Conservation (phyloP, 2,797 vertebrate species). For the Pterois miles region DNA sequence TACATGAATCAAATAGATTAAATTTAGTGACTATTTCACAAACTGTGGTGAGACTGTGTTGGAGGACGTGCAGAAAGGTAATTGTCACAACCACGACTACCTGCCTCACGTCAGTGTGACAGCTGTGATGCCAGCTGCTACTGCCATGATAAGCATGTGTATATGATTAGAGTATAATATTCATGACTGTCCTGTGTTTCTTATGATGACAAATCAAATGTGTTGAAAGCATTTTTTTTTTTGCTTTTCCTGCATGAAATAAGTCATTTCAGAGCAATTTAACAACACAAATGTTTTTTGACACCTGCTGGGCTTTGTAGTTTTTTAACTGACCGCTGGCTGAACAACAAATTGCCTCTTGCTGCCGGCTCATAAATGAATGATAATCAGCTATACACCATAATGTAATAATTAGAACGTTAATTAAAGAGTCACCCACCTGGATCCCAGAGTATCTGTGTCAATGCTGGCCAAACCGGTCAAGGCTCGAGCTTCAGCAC, state of each 20-base stretch:
- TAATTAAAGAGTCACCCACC: background rate
- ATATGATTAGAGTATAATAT: background rate
- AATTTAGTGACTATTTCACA: too few relatives aligned
- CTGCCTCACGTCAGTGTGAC: background rate
- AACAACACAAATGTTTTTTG: background rate
- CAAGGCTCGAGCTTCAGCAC: background rate
- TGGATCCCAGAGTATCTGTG: background rate
- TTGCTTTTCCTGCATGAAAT: too few relatives aligned
- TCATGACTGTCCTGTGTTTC: background rate
- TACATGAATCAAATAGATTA: too few relatives aligned
- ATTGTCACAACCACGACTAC: background rate
- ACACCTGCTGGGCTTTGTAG: conserved; percentile 3
- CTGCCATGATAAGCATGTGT: background rate
- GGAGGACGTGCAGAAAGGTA: background rate
- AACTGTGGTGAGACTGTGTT: too few relatives aligned
- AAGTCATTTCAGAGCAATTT: background rate
- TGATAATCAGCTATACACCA: background rate
- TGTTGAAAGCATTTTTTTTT: background rate
- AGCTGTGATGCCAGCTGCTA: background rate
- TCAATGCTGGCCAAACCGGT: too few relatives aligned
- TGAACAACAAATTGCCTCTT: background rate
- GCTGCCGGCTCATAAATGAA: background rate
- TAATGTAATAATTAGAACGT: background rate
- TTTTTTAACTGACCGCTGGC: conserved; percentile 3
- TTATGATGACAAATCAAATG: background rate